Evolutionary conservation across 1,140 invertebrate genomes (phyloP), one percentile per base, ranked within the genome.

Genomic region (Drosophila varians): DNA sequence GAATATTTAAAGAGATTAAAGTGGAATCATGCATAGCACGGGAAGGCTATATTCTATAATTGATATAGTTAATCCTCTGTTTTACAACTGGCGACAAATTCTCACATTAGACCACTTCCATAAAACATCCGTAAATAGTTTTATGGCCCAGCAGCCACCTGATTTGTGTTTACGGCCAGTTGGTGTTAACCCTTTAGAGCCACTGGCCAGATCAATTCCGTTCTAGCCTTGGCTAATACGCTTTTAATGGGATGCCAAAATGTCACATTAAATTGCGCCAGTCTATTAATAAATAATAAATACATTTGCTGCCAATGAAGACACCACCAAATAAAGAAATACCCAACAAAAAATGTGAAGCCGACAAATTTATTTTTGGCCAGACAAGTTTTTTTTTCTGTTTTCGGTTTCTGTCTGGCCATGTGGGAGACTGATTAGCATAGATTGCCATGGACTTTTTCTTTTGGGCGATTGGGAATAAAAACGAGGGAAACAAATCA

Each of bases 371-470:
- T 82, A 87, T 86, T 87, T 86, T 86, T 86, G 82, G 82, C 25
- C 46, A 82, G 74, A 82, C 82, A 43, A 70, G 68, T 86, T 72
- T 42, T 60, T 28, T 52, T 42, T 48, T 18, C 4, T 26, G 6
- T 28, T 18, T 43, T 28, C 36, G 56, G 42, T 36, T 56, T 56
- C 34, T 46, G 73, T 87, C 68, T 77, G 73, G 68, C 82, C 64
- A 82, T 87, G 82, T 87, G 82, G 82, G 82, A 87, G 82, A 64
- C 71, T 87, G 82, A 82, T 87, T 87, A 87, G 77, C 82, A 86
- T 87, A 71, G 36, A 68, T 45, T 52, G 70, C 61, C 55, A 36
- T 38, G 36, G 47, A 26, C 36, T 60, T 61, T 73, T 65, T 31
- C 18, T 55, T 52, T 14, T 55, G 8, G 36, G 46, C 45, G 54